A percentile compares a stretch with the other conserved stretches of the same genome.
phyloP scores from a whole-genome alignment of 2,113 vertebrate genomes.

The Limnothrissa miodon region DNA sequence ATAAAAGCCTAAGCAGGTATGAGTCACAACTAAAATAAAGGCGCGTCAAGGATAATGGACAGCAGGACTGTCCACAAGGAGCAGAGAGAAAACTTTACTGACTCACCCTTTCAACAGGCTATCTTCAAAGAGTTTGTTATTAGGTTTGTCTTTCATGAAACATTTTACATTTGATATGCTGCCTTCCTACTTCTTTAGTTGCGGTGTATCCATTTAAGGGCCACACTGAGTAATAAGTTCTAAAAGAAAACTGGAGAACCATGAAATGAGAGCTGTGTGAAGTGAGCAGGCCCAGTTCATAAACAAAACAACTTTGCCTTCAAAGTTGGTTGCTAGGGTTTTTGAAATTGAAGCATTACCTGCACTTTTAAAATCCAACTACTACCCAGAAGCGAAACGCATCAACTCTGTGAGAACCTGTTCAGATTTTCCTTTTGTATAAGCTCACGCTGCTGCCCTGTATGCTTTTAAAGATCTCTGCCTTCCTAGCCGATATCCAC shows the following conservation, averaged over 20 bases:
- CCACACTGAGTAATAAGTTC: neutral
- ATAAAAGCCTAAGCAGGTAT: conserved; percentile 17
- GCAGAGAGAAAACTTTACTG: conserved; percentile 28
- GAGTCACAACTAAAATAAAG: conserved; percentile 7
- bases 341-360: neutral
- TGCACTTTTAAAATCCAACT: neutral
- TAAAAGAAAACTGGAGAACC: neutral
- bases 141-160: conserved; percentile 30
- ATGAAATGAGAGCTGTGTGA: neutral
- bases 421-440: neutral
- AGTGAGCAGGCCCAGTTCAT: neutral
- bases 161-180: neutral
- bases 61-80: conserved; percentile 21
- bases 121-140: conserved; percentile 39
- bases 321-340: neutral
- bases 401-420: neutral
- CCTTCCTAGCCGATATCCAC: neutral
- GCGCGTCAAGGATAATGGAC: conserved; percentile 21
- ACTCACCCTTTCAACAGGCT: conserved; percentile 39
- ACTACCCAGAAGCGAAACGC: neutral
- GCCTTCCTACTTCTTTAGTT: neutral
- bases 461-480: neutral
- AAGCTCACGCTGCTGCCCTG: neutral
- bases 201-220: neutral
- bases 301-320: neutral